phyloP scores from a whole-genome alignment of 2,888 invertebrate genomes.

The Spialia ferax region DNA sequence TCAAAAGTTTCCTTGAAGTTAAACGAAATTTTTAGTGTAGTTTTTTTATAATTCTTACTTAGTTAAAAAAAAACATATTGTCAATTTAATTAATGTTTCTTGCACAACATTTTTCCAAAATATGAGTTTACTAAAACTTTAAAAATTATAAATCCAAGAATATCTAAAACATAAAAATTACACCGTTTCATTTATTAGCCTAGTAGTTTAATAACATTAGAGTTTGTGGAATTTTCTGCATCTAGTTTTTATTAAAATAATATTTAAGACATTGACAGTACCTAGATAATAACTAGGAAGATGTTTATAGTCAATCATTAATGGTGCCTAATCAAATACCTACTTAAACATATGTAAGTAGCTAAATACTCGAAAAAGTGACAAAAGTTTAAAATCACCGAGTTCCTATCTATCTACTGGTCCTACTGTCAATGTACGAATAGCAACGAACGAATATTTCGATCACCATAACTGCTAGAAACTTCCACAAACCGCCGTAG shows the following conservation, averaged over 20 bases:
- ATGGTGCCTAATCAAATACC: too few species aligned
- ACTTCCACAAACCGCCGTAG: constrained; percentile 54
- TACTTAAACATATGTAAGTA: too few species aligned
- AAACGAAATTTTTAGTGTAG: background rate
- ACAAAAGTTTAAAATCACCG: too few species aligned
- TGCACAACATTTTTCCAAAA: too few species aligned
- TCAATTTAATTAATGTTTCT: too few species aligned
- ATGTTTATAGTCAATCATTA: too few species aligned
- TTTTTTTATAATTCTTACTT: too few species aligned
- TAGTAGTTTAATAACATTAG: constrained; percentile 52
- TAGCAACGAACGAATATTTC: background rate
- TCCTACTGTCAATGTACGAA: background rate
- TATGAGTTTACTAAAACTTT: background rate
- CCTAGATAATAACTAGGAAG: too few species aligned
- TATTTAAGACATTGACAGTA: constrained; percentile 15
- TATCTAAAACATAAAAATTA: constrained; percentile 41
- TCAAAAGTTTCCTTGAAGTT: background rate
- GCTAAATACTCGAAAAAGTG: too few species aligned
- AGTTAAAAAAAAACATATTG: too few species aligned
- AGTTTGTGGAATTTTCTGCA: constrained; percentile 47
- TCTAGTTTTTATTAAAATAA: background rate
- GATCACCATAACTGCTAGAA: background rate
- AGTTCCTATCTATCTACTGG: too few species aligned
- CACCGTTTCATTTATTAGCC: constrained; percentile 50
- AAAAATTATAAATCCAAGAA: constrained; percentile 16